A percentile compares a stretch with the other conserved stretches of the same genome.
These are phyloP conservation scores for Chloropsis cyanopogon DNA, from an alignment of 2,113 vertebrate genomes.

Conservation along the genomic window DNA sequence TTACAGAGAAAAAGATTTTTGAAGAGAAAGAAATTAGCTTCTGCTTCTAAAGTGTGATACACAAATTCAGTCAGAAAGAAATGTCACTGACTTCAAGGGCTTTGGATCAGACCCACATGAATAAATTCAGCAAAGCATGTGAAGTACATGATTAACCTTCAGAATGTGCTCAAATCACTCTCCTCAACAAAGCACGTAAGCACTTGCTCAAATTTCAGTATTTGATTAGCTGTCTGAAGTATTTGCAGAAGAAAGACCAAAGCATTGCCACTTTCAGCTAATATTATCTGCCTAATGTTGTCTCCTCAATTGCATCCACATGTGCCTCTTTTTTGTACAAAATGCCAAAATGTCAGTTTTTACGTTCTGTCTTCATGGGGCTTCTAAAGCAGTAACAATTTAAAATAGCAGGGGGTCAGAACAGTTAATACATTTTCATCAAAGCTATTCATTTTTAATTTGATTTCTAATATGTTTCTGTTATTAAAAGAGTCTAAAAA, in stretches of 20 bases:
- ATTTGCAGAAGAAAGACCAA: conserved; percentile 7
- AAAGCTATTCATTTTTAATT: neutral
- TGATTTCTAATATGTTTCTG: neutral
- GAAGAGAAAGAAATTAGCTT: neutral
- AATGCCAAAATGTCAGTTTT: neutral
- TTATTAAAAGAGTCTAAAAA: neutral
- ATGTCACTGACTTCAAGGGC: neutral
- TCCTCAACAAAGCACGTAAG: conserved; percentile 6
- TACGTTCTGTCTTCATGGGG: neutral
- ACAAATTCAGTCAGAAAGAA: neutral
- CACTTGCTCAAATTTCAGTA: conserved; percentile 23
- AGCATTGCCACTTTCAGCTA: neutral
- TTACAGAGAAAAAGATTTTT: neutral
- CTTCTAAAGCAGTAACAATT: neutral
- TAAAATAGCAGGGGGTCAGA: neutral
- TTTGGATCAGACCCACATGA: conserved; percentile 24
- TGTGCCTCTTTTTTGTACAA: neutral
- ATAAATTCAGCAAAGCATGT: conserved; percentile 7
- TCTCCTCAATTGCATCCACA: neutral
- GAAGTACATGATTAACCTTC: conserved; percentile 53
- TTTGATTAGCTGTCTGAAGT: conserved; percentile 50
- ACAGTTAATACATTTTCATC: neutral
- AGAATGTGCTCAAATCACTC: conserved; percentile 5
- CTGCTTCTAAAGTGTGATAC: neutral
- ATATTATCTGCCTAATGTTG: neutral